Base-by-base conservation (phyloP, 2,113 vertebrate genomes). In the Chaetorhynchus papuensis region DNA sequence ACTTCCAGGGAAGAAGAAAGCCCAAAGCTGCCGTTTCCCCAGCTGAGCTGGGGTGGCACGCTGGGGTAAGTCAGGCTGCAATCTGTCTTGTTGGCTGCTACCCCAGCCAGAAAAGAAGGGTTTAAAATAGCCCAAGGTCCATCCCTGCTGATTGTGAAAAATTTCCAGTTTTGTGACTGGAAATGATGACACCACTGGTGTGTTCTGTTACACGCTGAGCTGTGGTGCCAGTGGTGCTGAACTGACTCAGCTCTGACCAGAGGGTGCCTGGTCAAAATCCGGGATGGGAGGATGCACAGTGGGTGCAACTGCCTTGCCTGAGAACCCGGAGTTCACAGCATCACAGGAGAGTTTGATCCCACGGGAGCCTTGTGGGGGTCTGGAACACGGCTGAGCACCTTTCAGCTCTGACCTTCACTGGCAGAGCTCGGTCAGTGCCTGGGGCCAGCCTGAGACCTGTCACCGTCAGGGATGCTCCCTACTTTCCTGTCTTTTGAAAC, bases 1-100 rank as follows among this genome's bases (percentile, higher is more conserved):
- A 39, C 18, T 52, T 14, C 0, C 33, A 61, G 33, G 64, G 47
- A 57, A 53, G 54, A 61, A 27, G 31, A 5, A 77, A 47, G 11
- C 15, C 18, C 1, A 3, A 70, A 70, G 50, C 28, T 80, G 37
- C 60, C 0, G 0, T 44, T 85, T 30, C 10, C 41, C 27, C 5
- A 42, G 61, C 35, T 91, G 76, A 27, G 50, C 45, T 35, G 45
- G 45, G 18, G 41, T 7, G 10, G 66, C 21, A 14, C 7, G 33
- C 4, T 63, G 70, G 8, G 5, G 20, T 45, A 64, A 59, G 30
- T 20, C 65, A 83, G 0, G 1, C 59, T 65, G 76, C 20, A 56
- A 61, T 83, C 71, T 72, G 50, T 20, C 28, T 47, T 42, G 35
- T 24, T 81, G 77, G 65, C 54, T 77, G 63, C 68, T 70, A 7